Evolutionary conservation across 2,888 invertebrate genomes (phyloP).

Genomic region (Eurytoma californica): DNA sequence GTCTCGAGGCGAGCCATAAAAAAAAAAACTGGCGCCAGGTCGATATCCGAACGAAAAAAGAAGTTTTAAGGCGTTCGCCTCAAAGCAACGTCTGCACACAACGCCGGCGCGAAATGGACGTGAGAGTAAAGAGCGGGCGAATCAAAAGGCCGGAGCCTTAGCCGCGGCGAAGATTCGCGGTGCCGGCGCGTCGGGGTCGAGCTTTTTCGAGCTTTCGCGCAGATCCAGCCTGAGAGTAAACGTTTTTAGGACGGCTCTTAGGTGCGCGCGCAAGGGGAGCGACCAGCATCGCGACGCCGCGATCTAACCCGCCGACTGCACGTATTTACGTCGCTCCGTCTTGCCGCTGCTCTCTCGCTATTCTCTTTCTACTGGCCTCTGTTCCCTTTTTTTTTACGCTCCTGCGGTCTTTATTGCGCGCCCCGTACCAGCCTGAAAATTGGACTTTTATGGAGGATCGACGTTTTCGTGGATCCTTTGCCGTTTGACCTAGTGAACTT

Average conservation of each 20-base stretch:
- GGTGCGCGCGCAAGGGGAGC: not conserved
- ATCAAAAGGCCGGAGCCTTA: slow-evolving; percentile 5
- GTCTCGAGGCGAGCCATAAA: too few relatives aligned
- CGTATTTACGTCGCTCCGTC: not conserved
- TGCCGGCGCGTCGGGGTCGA: not conserved
- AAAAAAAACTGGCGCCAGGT: too few relatives aligned
- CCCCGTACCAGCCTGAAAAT: slow-evolving; percentile 4
- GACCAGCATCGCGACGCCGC: not conserved
- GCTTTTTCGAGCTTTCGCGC: not conserved
- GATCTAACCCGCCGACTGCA: not conserved
- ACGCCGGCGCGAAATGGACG: too few relatives aligned
- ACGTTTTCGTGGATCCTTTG: not conserved
- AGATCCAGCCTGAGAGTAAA: not conserved
- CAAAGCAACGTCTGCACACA: too few relatives aligned
- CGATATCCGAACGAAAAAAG: too few relatives aligned
- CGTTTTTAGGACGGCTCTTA: slow-evolving; percentile 13
- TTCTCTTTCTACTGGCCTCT: not conserved
- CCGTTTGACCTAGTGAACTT: slow-evolving; percentile 27
- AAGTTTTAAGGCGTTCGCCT: too few relatives aligned
- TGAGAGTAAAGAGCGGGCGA: not conserved
- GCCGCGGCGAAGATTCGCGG: not conserved
- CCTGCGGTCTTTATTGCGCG: not conserved
- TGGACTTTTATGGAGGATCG: slow-evolving; percentile 21
- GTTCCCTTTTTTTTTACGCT: not conserved
- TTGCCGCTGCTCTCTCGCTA: not conserved